Evolutionary conservation across 2,113 vertebrate genomes (phyloP), one percentile per base, ranked within the genome.

Genomic region (Mola mola): DNA sequence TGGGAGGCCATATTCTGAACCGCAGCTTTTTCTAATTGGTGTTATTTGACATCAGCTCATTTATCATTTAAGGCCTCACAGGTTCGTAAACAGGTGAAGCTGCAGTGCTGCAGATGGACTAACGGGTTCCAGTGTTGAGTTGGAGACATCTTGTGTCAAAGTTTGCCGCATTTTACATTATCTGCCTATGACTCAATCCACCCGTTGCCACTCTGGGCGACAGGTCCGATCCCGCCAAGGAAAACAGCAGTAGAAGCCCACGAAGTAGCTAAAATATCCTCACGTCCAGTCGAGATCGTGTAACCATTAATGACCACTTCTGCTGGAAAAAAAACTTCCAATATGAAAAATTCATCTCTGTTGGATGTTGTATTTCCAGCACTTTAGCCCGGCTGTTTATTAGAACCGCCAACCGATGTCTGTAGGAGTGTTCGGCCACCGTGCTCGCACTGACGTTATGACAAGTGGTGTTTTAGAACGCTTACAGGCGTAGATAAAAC

Each of bases 331-430:
- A n/a, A n/a, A n/a, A n/a, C n/a, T n/a, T n/a, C n/a, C n/a, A n/a
- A n/a, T n/a, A n/a, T n/a, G n/a, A n/a, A n/a, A n/a, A n/a, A n/a
- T n/a, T n/a, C 5, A 10, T 15, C 1, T 10, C 1, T 53, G 63
- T 44, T 19, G 13, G 33, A 19, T 33, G 56, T 43, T 42, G 26
- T 29, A 37, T 66, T 63, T 65, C 34, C 34, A 51, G 26, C 37
- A 50, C 34, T 75, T 78, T 73, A 76, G 41, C 49, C 25, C 29
- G 7, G 16, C 51, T 62, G 34, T 82, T 83, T 80, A 86, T 81
- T 72, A 43, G 74, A 64, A 25, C 42, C 47, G 62, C 65, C 63
- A 84, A 86, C 81, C 81, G 72, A 84, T 79, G 51, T 69, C 46
- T 26, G 1, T 34, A 47, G 24, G 53, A 47, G 53, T 8, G 66